A percentile compares a stretch with the other conserved stretches of the same genome.
phyloP scores from a whole-genome alignment of 2,113 vertebrate species.

The Furnarius figulus region DNA sequence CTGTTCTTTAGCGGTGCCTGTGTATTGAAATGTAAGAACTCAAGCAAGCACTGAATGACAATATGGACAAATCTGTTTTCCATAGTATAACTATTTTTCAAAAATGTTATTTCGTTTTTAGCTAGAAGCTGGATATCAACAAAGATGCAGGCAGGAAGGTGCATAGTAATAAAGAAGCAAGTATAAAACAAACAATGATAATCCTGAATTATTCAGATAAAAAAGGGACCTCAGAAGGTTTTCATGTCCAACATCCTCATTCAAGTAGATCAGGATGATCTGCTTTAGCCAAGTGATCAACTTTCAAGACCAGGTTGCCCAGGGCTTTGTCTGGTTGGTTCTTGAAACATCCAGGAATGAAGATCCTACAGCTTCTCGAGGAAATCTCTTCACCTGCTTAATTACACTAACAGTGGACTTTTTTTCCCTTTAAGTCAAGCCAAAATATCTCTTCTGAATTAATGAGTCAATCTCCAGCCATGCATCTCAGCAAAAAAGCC shows the following conservation, averaged over 20 bases:
- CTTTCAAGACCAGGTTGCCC: neutral
- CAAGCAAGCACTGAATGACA: neutral
- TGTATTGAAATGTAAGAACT: neutral
- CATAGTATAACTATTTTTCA: neutral
- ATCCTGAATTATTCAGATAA: neutral
- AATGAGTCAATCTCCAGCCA: neutral
- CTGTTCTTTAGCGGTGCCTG: neutral
- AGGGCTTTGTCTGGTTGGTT: neutral
- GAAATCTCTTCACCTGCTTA: neutral
- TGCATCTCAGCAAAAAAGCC: neutral
- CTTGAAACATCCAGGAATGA: neutral
- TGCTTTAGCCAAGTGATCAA: neutral
- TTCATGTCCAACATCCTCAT: neutral
- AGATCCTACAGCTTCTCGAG: neutral
- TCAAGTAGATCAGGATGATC: neutral
- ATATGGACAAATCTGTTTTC: neutral
- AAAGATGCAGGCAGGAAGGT: neutral
- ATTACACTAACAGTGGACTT: neutral
- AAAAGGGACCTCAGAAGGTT: neutral
- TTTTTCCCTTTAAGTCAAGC: neutral
- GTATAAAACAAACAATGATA: neutral
- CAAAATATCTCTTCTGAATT: neutral
- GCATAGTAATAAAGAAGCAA: neutral
- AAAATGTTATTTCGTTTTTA: neutral
- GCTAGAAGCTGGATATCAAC: neutral